Conservation (phyloP, 2,888 invertebrate species). For the Drosophila paramelanica region DNA sequence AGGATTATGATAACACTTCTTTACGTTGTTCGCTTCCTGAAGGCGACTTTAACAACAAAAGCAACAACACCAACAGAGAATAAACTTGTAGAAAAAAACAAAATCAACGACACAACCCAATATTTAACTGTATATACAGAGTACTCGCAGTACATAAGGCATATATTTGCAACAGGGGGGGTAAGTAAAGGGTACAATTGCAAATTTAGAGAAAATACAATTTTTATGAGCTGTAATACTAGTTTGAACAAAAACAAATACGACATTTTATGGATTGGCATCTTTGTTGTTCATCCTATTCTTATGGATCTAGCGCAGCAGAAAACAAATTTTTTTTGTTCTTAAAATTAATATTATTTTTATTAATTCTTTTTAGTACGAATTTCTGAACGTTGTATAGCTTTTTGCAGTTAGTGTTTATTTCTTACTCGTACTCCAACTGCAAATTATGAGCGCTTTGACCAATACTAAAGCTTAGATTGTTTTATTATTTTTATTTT, state of each 20-base stretch:
- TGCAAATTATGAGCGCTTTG: conserved; percentile 47
- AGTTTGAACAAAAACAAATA: background rate
- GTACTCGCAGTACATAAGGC: conserved; percentile 37
- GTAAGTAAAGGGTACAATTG: conserved; percentile 24
- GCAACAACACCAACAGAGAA: conserved; percentile 11
- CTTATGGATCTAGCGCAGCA: background rate
- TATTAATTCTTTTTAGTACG: background rate
- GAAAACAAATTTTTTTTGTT: background rate
- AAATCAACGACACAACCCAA: conserved; percentile 17
- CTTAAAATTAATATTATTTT: background rate
- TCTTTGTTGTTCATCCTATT: background rate
- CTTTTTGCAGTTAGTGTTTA: conserved; percentile 22
- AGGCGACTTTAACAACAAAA: conserved; percentile 3
- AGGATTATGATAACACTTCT: conserved; percentile 16
- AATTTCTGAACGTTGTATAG: conserved; percentile 5
- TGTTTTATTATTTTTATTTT: conserved; percentile 37
- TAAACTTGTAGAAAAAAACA: conserved; percentile 36
- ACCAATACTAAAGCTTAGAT: conserved; percentile 55
- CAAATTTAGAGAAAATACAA: conserved; percentile 6
- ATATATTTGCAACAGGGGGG: conserved; percentile 27
- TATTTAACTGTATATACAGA: conserved; percentile 57
- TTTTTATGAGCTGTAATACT: conserved; percentile 12
- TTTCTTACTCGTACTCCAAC: conserved; percentile 17
- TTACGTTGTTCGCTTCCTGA: conserved; percentile 4
- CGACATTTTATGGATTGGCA: background rate